Evolutionary conservation across 2,888 invertebrate species (phyloP).

Genomic region (Adelphocoris suturalis): DNA sequence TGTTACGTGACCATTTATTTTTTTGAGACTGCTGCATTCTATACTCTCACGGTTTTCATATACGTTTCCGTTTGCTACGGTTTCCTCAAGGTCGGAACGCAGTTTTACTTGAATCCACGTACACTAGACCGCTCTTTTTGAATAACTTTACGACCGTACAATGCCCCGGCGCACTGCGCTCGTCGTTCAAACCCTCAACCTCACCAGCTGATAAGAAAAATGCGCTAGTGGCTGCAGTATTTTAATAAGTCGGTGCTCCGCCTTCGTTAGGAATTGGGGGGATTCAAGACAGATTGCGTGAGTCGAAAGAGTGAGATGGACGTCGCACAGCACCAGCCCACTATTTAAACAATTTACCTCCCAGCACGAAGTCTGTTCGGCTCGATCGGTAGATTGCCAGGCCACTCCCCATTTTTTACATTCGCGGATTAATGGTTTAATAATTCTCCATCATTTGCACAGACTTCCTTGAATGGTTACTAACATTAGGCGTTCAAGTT

Average conservation of each 20-base stretch:
- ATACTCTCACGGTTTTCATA: too few species aligned
- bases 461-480: too few species aligned
- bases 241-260: constrained; percentile 6
- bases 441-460: too few species aligned
- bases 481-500: too few species aligned
- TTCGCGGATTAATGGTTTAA: too few species aligned
- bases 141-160: background rate
- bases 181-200: background rate
- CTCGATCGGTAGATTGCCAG: background rate
- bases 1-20: too few species aligned
- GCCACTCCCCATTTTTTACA: background rate
- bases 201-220: constrained; percentile 1
- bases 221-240: constrained; percentile 18
- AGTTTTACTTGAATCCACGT: too few species aligned
- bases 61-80: too few species aligned
- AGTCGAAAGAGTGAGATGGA: constrained; percentile 7
- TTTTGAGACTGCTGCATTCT: too few species aligned
- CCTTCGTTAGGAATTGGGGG: constrained; percentile 8
- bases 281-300: constrained; percentile 19
- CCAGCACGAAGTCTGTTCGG: constrained; percentile 7
- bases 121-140: too few species aligned
- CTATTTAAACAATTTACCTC: constrained; percentile 29
- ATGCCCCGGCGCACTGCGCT: background rate
- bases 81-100: too few species aligned
- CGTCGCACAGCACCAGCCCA: background rate